phyloP scores from a whole-genome alignment of 2,113 vertebrate genomes.

The Brachionichthys hirsutus region DNA sequence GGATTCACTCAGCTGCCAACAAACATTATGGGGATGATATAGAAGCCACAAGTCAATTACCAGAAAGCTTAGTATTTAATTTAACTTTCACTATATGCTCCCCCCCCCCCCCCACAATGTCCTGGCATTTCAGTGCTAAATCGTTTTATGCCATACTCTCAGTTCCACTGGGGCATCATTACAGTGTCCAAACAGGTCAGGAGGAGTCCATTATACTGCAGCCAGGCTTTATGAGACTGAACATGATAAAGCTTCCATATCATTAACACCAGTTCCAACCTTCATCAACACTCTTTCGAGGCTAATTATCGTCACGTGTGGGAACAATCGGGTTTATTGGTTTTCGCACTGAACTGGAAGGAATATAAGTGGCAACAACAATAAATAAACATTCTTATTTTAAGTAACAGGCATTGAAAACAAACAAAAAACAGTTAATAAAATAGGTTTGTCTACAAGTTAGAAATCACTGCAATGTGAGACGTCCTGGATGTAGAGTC shows the following conservation, averaged over 20 bases:
- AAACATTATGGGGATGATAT: no score
- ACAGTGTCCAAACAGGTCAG: conserved; percentile 64
- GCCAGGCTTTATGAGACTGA: conserved; percentile 31
- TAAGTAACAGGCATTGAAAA: background rate
- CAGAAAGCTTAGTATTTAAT: conserved; percentile 10
- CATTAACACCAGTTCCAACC: conserved; percentile 32
- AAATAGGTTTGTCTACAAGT: background rate
- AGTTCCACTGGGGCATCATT: conserved; percentile 61
- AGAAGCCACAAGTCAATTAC: conserved; percentile 6
- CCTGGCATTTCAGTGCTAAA: conserved; percentile 40
- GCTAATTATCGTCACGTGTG: no score
- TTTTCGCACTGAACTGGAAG: background rate
- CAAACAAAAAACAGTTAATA: background rate
- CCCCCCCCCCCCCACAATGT: background rate
- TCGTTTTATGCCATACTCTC: conserved; percentile 33
- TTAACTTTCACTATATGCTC: background rate
- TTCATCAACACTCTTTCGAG: no score
- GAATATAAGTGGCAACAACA: background rate
- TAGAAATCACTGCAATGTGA: no score
- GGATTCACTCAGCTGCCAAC: background rate
- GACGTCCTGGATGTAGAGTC: no score
- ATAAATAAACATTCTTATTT: background rate
- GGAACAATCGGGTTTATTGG: no score
- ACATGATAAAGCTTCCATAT: conserved; percentile 37
- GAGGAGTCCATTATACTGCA: conserved; percentile 39